phyloP scores from a whole-genome alignment of 2,888 invertebrate species.

The Andrena praecox region DNA sequence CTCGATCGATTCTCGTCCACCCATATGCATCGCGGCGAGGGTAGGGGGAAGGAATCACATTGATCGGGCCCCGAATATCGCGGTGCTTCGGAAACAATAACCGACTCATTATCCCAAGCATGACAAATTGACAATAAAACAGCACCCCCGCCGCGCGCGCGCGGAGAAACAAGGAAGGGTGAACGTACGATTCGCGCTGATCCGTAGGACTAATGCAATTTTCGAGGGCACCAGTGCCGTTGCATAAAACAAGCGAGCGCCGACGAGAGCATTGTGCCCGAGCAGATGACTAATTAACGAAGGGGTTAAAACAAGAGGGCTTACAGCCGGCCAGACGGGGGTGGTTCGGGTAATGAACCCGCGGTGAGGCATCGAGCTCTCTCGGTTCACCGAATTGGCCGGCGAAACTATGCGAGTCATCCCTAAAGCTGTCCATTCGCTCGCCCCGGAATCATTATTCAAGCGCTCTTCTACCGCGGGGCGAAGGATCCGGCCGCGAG shows the following conservation, averaged over 20 bases:
- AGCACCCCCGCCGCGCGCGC: not conserved
- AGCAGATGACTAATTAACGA: constrained; percentile 76
- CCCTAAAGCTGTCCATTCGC: constrained; percentile 66
- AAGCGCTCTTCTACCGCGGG: constrained; percentile 51
- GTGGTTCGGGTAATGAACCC: constrained; percentile 73
- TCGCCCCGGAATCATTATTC: constrained; percentile 73
- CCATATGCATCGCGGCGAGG: not conserved
- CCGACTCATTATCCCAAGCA: constrained; percentile 9
- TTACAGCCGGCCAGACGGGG: not conserved
- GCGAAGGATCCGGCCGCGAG: constrained; percentile 32
- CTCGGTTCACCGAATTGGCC: constrained; percentile 74
- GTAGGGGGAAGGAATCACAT: not conserved
- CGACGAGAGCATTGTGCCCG: constrained; percentile 28
- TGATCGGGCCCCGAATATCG: not conserved
- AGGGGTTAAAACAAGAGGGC: constrained; percentile 62
- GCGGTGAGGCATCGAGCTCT: constrained; percentile 67
- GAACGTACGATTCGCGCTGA: not conserved
- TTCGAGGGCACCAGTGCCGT: constrained; percentile 5
- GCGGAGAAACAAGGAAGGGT: not conserved
- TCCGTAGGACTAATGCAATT: constrained; percentile 11
- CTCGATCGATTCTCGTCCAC: not conserved
- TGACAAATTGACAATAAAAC: constrained; percentile 10
- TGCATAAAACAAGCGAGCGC: constrained; percentile 26
- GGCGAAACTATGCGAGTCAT: constrained; percentile 69
- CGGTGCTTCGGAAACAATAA: constrained; percentile 25